Evolutionary conservation across 2,888 invertebrate species (phyloP), one percentile per base, ranked within the genome.

Genomic region (Orchestes rusci): DNA sequence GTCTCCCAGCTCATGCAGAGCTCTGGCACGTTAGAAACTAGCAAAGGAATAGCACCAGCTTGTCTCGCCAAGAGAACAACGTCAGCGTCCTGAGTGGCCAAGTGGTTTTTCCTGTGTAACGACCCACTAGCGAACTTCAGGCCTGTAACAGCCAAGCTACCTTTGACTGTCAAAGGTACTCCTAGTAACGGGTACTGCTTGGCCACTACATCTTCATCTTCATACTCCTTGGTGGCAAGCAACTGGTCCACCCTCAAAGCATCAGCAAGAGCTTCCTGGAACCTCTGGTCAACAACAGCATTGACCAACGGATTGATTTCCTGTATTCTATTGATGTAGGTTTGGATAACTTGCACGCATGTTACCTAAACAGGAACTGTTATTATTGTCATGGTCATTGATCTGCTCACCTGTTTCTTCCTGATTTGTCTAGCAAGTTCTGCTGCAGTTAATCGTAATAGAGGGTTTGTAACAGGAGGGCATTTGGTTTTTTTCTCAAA

Each of bases 1-100:
- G 85, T 84, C 69, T 94, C 93, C 78, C 85, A 88, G 64, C 88
- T 89, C 62, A 91, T 73, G 58, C 93, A 93, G 50, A 88, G 75
- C 62, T 94, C 93, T 0, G 92, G 90, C 1, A 87, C 84, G 62
- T 89, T 90, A 13, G 90, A 87, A 1, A 89, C 80, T 12, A 86
- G 75, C 27, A 94, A 67, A 0, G 87, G 83, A 42, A 94, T 57
- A 2, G 59, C 59, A 0, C 93, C 93, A 0, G 90, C 85, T 4
- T 69, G 61, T 47, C 74, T 71, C 50, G 86, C 69, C 1, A 70
- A 65, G 1, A 64, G 65, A 0, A 93, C 85, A 0, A 73, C 77
- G 0, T 70, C 74, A 0, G 90, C 87, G 67, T 93, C 86, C 1
- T 70, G 57, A 0, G 66, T 54, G 0, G 87, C 82, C n/a, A 69